Evolutionary conservation across 2,888 invertebrate genomes (phyloP), one percentile per base, ranked within the genome.

Genomic region (Volucella inanis): DNA sequence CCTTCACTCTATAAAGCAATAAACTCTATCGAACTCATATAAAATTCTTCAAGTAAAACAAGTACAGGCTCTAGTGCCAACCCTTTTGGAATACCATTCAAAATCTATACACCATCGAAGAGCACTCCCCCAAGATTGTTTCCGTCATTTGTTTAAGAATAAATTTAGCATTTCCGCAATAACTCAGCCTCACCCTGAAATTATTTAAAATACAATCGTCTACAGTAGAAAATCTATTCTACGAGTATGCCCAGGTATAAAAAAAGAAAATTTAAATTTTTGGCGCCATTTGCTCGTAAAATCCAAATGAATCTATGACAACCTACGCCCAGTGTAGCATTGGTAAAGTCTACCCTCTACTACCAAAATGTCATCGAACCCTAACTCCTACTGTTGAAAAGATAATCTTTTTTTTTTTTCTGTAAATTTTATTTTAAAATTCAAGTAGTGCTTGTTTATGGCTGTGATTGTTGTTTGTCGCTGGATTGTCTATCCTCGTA

Each of bases 291-390:
- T 41, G 38, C n/a, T 3, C 12, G 4, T 15, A 8, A 52, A 71
- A 61, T 52, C 31, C 11, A 12, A 52, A 38, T 72, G 52, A 76
- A 45, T 57, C 67, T 76, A 76, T 76, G 67, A 47, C 39, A 67
- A 54, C 52, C 39, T 47, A 18, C 76, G 67, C 54, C 15, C 54
- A 54, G 43, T 57, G 64, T 75, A 64, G n/a, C 31, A 31, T 0
- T 31, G 31, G 31, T 31, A 31, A 6, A 6, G 10, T 18, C 43
- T n/a, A 39, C 52, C 9, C 15, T 31, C 31, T 6, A 6, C 6
- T 31, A 31, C 31, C 9, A 45, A 10, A 57, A 65, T 75, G 79
- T 84, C 79, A 78, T 78, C 83, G 78, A 83, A 74, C 83, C 64
- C 55, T 22, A 9, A 31, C 31, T 62, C 64, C 47, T 39, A 47